Conservation (phyloP, 2,113 vertebrate species). For the Gymnobelideus leadbeateri region DNA sequence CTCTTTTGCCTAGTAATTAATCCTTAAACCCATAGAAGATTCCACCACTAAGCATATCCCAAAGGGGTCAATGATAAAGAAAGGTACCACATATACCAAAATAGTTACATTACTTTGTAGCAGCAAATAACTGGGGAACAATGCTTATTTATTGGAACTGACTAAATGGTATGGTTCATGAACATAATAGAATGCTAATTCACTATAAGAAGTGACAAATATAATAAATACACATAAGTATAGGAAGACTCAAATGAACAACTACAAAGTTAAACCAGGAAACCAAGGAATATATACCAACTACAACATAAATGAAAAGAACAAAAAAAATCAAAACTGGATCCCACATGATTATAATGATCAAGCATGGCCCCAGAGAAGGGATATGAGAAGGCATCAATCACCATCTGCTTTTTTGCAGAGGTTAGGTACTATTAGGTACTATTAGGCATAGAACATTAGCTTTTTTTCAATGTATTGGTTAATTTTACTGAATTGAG, state of each 20-base stretch:
- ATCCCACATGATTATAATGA: background rate
- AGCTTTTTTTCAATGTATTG: background rate
- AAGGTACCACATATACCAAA: background rate
- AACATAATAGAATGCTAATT: background rate
- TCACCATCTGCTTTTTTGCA: background rate
- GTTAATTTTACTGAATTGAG: background rate
- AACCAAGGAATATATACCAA: background rate
- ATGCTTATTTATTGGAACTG: background rate
- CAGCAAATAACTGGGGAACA: rapidly evolving
- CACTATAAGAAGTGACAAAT: background rate
- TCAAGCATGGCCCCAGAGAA: background rate
- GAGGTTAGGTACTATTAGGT: background rate
- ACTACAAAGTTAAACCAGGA: background rate
- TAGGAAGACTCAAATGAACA: background rate
- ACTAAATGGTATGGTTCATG: background rate
- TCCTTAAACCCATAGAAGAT: background rate
- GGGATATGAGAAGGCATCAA: background rate
- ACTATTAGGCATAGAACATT: background rate
- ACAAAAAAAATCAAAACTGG: background rate
- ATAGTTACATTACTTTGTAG: background rate
- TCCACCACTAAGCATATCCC: background rate
- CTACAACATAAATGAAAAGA: background rate
- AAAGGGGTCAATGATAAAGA: background rate
- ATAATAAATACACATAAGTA: background rate
- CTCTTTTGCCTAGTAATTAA: background rate